phyloP scores from a whole-genome alignment of 2,113 vertebrate genomes.

The Abramis brama region DNA sequence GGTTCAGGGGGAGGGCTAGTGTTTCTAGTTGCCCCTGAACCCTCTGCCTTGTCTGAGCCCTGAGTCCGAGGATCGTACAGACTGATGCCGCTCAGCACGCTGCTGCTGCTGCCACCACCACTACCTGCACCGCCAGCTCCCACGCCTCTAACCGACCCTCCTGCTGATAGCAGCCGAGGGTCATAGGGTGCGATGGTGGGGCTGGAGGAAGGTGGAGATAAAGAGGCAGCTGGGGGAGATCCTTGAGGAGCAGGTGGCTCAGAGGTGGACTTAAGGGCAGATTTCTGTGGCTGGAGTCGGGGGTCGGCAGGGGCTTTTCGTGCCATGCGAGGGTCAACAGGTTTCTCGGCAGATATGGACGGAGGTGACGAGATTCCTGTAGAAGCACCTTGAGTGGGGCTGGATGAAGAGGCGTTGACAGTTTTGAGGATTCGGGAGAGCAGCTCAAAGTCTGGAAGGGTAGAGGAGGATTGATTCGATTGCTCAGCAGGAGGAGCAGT shows the following conservation, averaged over 20 bases:
- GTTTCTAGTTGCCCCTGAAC: conserved; percentile 45
- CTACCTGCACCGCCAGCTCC: conserved; percentile 66
- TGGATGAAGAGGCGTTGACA: conserved; percentile 74
- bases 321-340: conserved; percentile 81
- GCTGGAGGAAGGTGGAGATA: conserved; percentile 51
- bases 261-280: conserved; percentile 66
- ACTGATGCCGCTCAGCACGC: conserved; percentile 88
- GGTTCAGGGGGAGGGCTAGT: conserved; percentile 56
- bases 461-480: conserved; percentile 60
- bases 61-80: conserved; percentile 89
- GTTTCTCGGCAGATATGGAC: conserved; percentile 77
- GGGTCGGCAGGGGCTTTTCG: conserved; percentile 82
- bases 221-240: conserved; percentile 49
- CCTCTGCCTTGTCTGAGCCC: conserved; percentile 67
- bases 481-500: conserved; percentile 53
- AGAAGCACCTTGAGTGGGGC: conserved; percentile 59
- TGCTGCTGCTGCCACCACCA: conserved; percentile 69
- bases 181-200: conserved; percentile 87
- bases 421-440: conserved; percentile 90
- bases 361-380: conserved; percentile 48
- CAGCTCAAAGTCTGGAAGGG: conserved; percentile 89
- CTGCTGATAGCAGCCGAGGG: conserved; percentile 83
- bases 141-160: conserved; percentile 72
- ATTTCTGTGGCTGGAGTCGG: conserved; percentile 80
- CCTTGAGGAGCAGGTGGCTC: conserved; percentile 61